phyloP scores from a whole-genome alignment of 2,888 invertebrate species.

The Drosophila colorata region DNA sequence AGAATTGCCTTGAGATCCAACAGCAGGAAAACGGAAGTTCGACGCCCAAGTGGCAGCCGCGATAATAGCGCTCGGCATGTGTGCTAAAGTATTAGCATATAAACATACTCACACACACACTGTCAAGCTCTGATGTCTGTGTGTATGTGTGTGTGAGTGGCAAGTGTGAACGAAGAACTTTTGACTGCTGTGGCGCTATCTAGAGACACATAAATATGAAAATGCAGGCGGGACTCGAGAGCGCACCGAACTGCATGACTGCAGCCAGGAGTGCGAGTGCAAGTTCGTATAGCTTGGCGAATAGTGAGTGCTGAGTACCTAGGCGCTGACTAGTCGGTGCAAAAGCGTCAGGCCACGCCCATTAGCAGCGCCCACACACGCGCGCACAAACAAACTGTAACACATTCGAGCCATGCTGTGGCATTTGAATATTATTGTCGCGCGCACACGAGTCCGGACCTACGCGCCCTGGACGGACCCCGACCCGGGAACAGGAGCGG shows the following conservation, averaged over 20 bases:
- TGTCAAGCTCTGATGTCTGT: slow-evolving; percentile 8
- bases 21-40: slow-evolving; percentile 71
- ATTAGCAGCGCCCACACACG: slow-evolving; percentile 34
- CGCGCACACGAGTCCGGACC: slow-evolving; percentile 39
- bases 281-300: slow-evolving; percentile 19
- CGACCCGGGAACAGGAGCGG: slow-evolving; percentile 40
- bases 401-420: slow-evolving; percentile 46
- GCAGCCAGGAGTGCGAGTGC: slow-evolving; percentile 10
- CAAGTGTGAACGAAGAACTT: slow-evolving; percentile 71
- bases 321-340: slow-evolving; percentile 58
- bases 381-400: slow-evolving; percentile 30
- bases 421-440: slow-evolving; percentile 80
- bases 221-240: slow-evolving; percentile 70
- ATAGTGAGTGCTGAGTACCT: slow-evolving; percentile 55
- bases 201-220: slow-evolving; percentile 80
- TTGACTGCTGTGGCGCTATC: slow-evolving; percentile 72
- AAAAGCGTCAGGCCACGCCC: slow-evolving; percentile 65
- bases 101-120: slow-evolving; percentile 49
- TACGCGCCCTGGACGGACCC: slow-evolving; percentile 46
- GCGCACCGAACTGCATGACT: slow-evolving; percentile 48
- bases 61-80: slow-evolving; percentile 78
- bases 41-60: slow-evolving; percentile 80
- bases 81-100: slow-evolving; percentile 79
- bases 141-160: slow-evolving; percentile 9
- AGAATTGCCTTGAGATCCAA: slow-evolving; percentile 61